Evolutionary conservation across 1,140 invertebrate genomes (phyloP).

Genomic region (Pseudoatta argentina): DNA sequence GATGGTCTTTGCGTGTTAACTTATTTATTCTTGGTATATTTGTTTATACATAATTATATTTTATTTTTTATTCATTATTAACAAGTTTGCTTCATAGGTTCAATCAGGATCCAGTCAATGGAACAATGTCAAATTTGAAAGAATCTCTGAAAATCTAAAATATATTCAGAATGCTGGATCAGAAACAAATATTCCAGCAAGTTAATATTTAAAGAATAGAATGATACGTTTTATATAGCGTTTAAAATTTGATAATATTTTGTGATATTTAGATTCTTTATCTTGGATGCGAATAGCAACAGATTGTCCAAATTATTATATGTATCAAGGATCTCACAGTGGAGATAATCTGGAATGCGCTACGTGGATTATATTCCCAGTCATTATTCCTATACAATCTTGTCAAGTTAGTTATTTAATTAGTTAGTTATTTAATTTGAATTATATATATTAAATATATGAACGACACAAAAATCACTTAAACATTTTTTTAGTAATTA

Average conservation of each 20-base stretch:
- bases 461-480: background rate
- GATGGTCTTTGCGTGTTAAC: constrained; percentile 93
- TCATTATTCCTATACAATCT: constrained; percentile 90
- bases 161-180: constrained; percentile 80
- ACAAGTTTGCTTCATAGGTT: constrained; percentile 47
- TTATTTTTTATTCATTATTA: background rate
- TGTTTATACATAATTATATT: background rate
- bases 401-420: constrained; percentile 88
- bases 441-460: background rate
- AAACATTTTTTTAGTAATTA: background rate
- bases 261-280: constrained; percentile 81
- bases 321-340: constrained; percentile 91
- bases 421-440: constrained; percentile 83
- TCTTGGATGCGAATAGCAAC: constrained; percentile 85
- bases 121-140: constrained; percentile 82
- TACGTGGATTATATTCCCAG: constrained; percentile 91
- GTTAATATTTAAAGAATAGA: constrained; percentile 69
- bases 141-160: constrained; percentile 82
- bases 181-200: constrained; percentile 79
- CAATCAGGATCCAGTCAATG: constrained; percentile 28
- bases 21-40: constrained; percentile 89
- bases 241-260: constrained; percentile 31
- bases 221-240: too few relatives aligned
- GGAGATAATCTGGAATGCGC: constrained; percentile 89
- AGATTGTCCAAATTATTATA: constrained; percentile 86